Evolutionary conservation across 2,797 vertebrate species (phyloP).

Genomic region (Prunella strophiata): DNA sequence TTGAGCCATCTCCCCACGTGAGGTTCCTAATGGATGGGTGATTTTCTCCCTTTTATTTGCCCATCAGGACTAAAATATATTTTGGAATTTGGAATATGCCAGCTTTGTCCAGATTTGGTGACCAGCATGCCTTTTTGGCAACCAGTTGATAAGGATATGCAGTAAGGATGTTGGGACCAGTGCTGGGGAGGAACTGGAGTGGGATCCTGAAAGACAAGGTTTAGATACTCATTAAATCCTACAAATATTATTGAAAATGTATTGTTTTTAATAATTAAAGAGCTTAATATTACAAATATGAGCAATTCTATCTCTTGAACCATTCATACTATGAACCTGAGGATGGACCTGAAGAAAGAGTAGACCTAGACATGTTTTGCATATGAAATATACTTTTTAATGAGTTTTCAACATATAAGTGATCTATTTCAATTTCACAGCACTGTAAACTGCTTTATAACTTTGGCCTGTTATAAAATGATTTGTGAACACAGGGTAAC

Average conservation of each 20-base stretch:
- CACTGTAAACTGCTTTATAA: background rate
- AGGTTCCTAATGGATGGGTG: background rate
- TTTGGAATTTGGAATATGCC: background rate
- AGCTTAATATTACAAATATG: background rate
- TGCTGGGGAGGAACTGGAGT: background rate
- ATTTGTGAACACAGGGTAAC: background rate
- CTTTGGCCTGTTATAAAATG: background rate
- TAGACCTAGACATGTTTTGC: background rate
- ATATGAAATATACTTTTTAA: background rate
- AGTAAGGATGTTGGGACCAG: background rate
- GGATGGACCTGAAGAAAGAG: background rate
- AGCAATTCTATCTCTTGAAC: background rate
- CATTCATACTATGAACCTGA: background rate
- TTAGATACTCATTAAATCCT: background rate
- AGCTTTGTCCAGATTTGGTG: background rate
- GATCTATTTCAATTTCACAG: slow-evolving; percentile 18
- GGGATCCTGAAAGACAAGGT: background rate
- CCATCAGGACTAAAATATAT: background rate
- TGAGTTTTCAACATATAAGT: background rate
- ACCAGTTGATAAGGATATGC: background rate
- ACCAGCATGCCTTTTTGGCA: background rate
- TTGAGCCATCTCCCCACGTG: background rate
- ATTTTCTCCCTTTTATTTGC: background rate
- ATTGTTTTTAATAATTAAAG: background rate
- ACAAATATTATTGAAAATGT: background rate